Percentiles rank a stretch among this genome's conserved stretches.
These are phyloP conservation scores for Theropithecus gelada DNA, from an alignment of 2,113 vertebrate species.

Conservation along the genomic window DNA sequence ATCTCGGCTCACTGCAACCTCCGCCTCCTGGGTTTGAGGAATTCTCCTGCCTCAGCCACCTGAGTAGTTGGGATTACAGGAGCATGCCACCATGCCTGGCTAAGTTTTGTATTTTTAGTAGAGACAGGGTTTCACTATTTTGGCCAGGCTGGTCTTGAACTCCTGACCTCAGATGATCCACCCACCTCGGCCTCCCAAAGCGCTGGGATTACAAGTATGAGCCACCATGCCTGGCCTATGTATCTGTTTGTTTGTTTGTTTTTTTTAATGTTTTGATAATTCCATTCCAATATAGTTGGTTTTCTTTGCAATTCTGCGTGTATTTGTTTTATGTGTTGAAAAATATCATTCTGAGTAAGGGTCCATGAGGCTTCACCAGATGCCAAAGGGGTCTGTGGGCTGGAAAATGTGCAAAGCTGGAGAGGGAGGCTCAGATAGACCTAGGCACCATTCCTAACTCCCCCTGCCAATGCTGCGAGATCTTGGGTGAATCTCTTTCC, in stretches of 20 bases:
- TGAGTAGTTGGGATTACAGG: too few relatives aligned
- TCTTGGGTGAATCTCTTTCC: not conserved
- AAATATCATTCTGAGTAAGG: not conserved
- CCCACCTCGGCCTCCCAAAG: too few relatives aligned
- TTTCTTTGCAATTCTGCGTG: not conserved
- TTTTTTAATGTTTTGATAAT: not conserved
- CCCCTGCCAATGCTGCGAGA: not conserved
- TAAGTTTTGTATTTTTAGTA: too few relatives aligned
- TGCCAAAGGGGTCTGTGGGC: not conserved
- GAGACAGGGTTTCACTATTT: too few relatives aligned
- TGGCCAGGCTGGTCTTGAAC: too few relatives aligned
- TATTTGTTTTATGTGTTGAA: not conserved
- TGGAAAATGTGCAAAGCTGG: not conserved
- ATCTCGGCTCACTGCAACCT: too few relatives aligned
- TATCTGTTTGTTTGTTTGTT: not conserved
- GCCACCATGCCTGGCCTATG: not conserved
- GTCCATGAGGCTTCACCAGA: not conserved
- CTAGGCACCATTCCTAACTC: rapidly evolving
- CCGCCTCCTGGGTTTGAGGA: too few relatives aligned
- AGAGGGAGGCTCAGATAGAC: not conserved
- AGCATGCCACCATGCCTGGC: too few relatives aligned
- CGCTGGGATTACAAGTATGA: too few relatives aligned
- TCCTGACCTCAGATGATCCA: too few relatives aligned
- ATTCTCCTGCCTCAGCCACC: too few relatives aligned
- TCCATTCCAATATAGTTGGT: not conserved